Evolutionary conservation across 2,797 vertebrate species (phyloP).

Genomic region (Hybognathus amarus): DNA sequence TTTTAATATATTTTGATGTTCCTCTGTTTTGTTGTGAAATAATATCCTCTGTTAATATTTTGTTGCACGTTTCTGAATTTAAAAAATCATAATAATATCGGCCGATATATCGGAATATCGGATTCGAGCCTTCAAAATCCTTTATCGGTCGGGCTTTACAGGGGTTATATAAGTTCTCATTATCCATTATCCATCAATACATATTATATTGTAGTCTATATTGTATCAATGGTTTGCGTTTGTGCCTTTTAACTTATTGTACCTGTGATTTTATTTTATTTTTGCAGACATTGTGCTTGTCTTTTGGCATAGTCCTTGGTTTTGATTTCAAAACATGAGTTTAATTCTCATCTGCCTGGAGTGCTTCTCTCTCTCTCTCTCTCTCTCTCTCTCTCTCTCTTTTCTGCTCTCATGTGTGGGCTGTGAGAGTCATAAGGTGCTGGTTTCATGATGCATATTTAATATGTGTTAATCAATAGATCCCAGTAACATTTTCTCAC

Average conservation of each 20-base stretch:
- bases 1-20: no score
- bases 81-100: no score
- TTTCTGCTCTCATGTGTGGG: slow-evolving; percentile 46
- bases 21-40: no score
- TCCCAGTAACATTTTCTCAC: slow-evolving; percentile 34
- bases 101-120: no score
- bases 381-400: not conserved
- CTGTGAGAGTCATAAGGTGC: slow-evolving; percentile 44
- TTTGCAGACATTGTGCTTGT: not conserved
- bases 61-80: no score
- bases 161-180: no score
- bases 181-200: no score
- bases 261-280: not conserved
- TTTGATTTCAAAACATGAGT: slow-evolving; percentile 2
- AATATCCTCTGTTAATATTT: no score
- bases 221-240: not conserved
- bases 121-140: no score
- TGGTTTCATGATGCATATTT: slow-evolving; percentile 55
- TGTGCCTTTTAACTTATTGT: not conserved
- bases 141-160: no score
- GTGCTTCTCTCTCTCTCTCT: not conserved
- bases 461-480: slow-evolving; percentile 56
- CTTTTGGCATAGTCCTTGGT: not conserved
- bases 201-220: not conserved
- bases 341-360: slow-evolving; percentile 1